Evolutionary conservation across 2,888 invertebrate species (phyloP).

Genomic region (Tortrix viridana): DNA sequence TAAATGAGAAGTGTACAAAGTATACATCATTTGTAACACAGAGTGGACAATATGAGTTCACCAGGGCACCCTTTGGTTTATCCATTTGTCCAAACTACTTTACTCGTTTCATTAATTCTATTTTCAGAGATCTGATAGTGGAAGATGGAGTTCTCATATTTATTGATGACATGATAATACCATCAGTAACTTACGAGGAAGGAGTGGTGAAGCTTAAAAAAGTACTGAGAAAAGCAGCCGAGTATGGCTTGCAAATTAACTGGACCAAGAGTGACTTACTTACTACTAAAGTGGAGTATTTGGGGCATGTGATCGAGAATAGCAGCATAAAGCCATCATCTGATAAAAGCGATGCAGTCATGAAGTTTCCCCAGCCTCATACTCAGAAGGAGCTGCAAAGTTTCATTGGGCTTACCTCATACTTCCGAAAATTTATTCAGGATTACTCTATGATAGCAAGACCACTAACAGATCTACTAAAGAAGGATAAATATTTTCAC

Average conservation of each 20-base stretch:
- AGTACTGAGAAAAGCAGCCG: too few species aligned
- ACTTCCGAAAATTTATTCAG: neutral
- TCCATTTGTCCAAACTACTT: neutral
- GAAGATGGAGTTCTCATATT: too few species aligned
- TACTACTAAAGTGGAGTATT: conserved; percentile 7
- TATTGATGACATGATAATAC: too few species aligned
- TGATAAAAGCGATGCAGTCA: conserved; percentile 33
- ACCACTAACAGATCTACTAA: too few species aligned
- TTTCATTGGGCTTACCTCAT: conserved; percentile 33
- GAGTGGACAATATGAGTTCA: conserved; percentile 3
- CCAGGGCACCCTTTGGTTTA: conserved; percentile 2
- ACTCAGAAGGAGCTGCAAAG: conserved; percentile 32
- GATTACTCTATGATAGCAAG: too few species aligned
- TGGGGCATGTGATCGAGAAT: conserved; percentile 25
- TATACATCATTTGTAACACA: conserved; percentile 1
- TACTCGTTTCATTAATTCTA: neutral
- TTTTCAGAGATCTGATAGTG: too few species aligned
- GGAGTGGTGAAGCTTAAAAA: too few species aligned
- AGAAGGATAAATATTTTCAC: too few species aligned
- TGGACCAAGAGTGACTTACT: neutral
- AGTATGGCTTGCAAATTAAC: conserved; percentile 3
- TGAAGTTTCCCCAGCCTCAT: conserved; percentile 5
- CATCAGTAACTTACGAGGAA: too few species aligned
- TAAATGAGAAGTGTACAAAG: neutral
- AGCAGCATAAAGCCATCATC: conserved; percentile 17